Percentiles rank a stretch among this genome's conserved stretches.
Evolutionary conservation across 2,888 invertebrate genomes (phyloP).

Genomic region (Dicycla oo): DNA sequence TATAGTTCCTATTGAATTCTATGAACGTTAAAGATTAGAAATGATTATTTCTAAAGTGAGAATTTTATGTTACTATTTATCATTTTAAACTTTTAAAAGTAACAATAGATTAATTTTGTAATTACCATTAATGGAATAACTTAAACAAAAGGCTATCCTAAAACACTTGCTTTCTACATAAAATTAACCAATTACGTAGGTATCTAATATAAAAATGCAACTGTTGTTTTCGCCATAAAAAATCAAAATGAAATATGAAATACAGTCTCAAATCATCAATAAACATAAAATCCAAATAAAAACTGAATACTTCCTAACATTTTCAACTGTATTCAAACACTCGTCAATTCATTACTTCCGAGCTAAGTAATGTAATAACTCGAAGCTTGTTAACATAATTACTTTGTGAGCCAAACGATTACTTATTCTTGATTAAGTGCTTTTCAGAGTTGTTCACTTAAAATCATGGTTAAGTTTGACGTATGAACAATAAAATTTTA

Average conservation of each 20-base stretch:
- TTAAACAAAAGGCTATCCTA: not conserved
- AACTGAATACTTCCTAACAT: conserved; percentile 26
- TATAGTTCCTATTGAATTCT: not conserved
- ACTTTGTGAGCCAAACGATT: conserved; percentile 42
- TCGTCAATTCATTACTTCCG: conserved; percentile 18
- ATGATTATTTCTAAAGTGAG: not conserved
- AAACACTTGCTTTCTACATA: not conserved
- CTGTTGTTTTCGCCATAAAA: not conserved
- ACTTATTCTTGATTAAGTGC: conserved; percentile 7
- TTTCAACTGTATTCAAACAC: not conserved
- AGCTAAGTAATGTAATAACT: conserved; percentile 7
- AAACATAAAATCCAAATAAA: not conserved
- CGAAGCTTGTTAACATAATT: conserved; percentile 45
- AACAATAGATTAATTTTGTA: too few species aligned
- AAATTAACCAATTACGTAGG: not conserved
- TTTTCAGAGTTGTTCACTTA: conserved; percentile 11
- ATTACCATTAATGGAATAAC: not conserved
- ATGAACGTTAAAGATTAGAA: not conserved
- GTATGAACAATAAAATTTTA: not conserved
- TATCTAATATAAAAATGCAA: conserved; percentile 10
- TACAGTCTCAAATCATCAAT: not conserved
- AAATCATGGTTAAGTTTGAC: conserved; percentile 2
- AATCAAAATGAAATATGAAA: conserved; percentile 37
- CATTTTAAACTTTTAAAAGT: not conserved
- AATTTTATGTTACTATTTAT: not conserved